A percentile compares a stretch with the other conserved stretches of the same genome.
phyloP scores from a whole-genome alignment of 2,113 vertebrate genomes.

The Dipodomys merriami region DNA sequence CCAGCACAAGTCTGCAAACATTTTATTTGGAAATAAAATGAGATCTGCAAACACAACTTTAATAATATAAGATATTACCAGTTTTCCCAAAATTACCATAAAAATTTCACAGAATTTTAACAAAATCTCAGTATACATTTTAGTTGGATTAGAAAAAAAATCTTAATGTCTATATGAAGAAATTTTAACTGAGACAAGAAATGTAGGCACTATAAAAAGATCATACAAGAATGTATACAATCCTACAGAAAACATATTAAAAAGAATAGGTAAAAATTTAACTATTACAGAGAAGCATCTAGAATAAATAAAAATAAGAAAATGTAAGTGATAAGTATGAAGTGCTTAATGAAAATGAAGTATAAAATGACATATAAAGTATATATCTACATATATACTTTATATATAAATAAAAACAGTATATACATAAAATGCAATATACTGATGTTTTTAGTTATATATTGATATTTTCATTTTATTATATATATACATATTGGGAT shows the following conservation, averaged over 20 bases:
- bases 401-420: too few relatives aligned
- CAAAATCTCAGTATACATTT: background rate
- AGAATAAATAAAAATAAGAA: background rate
- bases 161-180: background rate
- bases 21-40: background rate
- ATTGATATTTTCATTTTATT: too few relatives aligned
- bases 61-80: background rate
- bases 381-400: too few relatives aligned
- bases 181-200: constrained; percentile 48
- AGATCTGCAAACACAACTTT: background rate
- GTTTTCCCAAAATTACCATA: background rate
- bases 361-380: background rate
- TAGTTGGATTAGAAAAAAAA: constrained; percentile 10
- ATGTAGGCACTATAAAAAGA: background rate
- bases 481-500: too few relatives aligned
- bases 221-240: background rate
- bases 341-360: background rate
- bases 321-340: constrained; percentile 7
- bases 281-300: background rate
- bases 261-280: background rate
- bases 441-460: too few relatives aligned
- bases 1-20: background rate
- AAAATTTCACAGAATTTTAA: background rate
- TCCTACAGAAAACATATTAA: background rate
- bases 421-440: too few relatives aligned